These are phyloP conservation scores for Nyctibius bracteatus DNA, from an alignment of 2,113 vertebrate species.

Conservation along the genomic window DNA sequence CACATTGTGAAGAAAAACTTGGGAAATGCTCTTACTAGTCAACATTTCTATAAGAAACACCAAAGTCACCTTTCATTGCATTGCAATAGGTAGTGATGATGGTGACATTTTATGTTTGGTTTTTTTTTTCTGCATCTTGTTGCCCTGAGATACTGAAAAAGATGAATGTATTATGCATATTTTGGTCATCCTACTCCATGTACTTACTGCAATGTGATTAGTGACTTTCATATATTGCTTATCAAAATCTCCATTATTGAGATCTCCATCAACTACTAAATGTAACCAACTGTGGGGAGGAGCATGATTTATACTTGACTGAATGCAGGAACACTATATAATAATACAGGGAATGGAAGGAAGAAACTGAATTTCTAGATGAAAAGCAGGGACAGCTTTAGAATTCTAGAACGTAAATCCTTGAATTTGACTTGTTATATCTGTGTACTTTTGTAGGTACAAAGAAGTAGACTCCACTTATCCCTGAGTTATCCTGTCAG, in stretches of 20 bases:
- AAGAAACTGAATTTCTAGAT: not conserved
- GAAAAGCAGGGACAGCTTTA: not conserved
- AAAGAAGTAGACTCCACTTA: not conserved
- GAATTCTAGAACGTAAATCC: not conserved
- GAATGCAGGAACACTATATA: not conserved
- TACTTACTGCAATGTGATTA: not conserved
- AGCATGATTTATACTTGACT: not conserved
- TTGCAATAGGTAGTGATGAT: constrained; percentile 8
- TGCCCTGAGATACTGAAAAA: not conserved
- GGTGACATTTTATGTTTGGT: not conserved
- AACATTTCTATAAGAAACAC: constrained; percentile 64
- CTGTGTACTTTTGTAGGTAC: not conserved
- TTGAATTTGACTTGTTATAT: not conserved
- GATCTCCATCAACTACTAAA: not conserved
- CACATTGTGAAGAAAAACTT: not conserved
- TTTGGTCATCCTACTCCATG: not conserved
- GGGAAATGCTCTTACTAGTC: not conserved
- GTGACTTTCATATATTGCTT: not conserved
- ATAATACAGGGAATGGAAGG: not conserved
- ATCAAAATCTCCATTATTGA: not conserved
- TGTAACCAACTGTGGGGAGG: not conserved
- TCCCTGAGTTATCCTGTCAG: not conserved
- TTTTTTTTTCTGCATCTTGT: not conserved
- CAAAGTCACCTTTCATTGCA: constrained; percentile 29
- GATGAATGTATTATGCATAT: not conserved